Base-by-base conservation (phyloP, 2,113 vertebrate species). In the Malurus cyaneus region DNA sequence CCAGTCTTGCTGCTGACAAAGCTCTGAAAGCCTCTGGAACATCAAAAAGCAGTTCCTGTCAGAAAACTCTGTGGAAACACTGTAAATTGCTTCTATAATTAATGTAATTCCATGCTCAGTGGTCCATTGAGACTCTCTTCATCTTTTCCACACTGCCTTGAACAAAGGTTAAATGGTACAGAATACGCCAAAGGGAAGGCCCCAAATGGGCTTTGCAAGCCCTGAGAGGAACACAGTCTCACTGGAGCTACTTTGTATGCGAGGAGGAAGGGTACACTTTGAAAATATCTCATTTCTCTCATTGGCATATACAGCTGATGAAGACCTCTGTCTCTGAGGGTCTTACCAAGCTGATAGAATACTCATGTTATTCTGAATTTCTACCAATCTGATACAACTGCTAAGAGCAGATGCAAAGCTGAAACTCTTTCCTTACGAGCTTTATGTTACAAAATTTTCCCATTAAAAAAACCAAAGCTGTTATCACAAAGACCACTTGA, bases 21-120 rank as follows among this genome's bases (percentile, higher is more conserved):
- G 50, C 28, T 72, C 86, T n/a, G 42, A 86, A 77, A 90, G 76
- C 67, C 74, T 85, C 95, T 78, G 92, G 61, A 95, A 72, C 73
- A 92, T 73, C 79, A 83, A 66, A 93, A 88, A 19, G 18, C 77
- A 56, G 24, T 79, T 95, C 61, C 65, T 54, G 21, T 18, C 34
- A 79, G 67, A 93, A 95, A 86, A 77, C 32, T 61, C 57, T 7
- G 23, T 19, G 47, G 56, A 91, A 94, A 86, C 56, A 50, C 21
- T 46, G 42, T 66, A 62, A 86, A 86, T 73, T 39, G 39, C 72
- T 95, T 70, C 89, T 80, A 46, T 86, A 88, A 76, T 80, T 88
- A 78, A 73, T 54, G 14, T 26, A 64, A 90, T 81, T 89, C 80
- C 52, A 47, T 32, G 47, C 23, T 66, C 11, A 65, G 8, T 36